Evolutionary conservation across 2,797 vertebrate genomes (phyloP), one percentile per base, ranked within the genome.

Genomic region (Cirrhinus molitorella): DNA sequence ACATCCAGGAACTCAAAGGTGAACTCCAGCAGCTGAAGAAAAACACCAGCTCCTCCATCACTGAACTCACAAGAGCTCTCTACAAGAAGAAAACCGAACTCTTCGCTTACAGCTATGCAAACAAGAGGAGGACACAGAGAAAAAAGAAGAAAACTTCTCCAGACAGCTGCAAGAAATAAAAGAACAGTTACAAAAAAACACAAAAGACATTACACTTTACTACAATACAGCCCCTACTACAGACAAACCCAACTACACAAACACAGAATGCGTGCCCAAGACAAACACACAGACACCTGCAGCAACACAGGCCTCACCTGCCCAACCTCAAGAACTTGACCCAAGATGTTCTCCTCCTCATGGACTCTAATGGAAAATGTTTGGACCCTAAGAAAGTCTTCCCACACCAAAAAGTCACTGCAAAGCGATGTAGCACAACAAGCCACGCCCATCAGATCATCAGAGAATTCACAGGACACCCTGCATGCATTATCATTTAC

Each of bases 1-100:
- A 63, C 53, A 55, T 75, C 53, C 17, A 76, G 19, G 47, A 28
- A 73, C 81, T 63, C 68, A 80, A 74, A 83, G 40, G 80, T 55
- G 71, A 82, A 85, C 76, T 51, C 11, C 43, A 21, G 71, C 73
- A 47, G 31, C 65, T 43, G 13, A 31, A 68, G 1, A 83, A 45
- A 79, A 28, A 51, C 75, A 68, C 12, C 67, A 70, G n/a, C 13
- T 70, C 43, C 67, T 47, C 43, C 14, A 10, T 47, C 40, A 47
- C 3, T 10, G n/a, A 70, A 45, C 40, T 70, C 12, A 9, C 1
- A 23, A 70, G n/a, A n/a, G n/a, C n/a, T n/a, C n/a, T n/a, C n/a
- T n/a, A n/a, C n/a, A n/a, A n/a, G n/a, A n/a, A n/a, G n/a, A n/a
- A n/a, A n/a, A n/a, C n/a, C n/a, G n/a, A n/a, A n/a, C n/a, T n/a